phyloP scores from a whole-genome alignment of 1,140 invertebrate genomes.

The Druon quercuslanigerum region DNA sequence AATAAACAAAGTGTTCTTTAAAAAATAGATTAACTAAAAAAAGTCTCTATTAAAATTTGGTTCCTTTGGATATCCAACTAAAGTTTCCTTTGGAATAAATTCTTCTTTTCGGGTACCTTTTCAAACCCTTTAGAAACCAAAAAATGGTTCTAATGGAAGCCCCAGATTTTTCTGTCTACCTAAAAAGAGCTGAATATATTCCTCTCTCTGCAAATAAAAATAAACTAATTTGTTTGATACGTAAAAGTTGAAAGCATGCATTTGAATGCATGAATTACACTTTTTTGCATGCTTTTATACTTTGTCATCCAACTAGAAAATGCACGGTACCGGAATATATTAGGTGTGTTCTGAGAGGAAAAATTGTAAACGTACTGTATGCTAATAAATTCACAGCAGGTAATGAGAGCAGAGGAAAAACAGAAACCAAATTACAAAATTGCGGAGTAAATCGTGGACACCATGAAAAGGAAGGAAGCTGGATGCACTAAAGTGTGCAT shows the following conservation, averaged over 20 bases:
- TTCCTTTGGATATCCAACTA: no score
- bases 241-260: neutral
- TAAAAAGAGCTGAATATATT: no score
- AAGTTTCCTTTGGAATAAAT: no score
- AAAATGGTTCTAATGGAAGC: no score
- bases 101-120: no score
- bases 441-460: slow-evolving; percentile 13
- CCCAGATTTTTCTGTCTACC: no score
- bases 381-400: slow-evolving; percentile 29
- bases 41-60: no score
- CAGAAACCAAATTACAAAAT: slow-evolving; percentile 9
- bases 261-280: neutral
- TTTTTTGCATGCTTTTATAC: slow-evolving; percentile 2
- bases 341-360: slow-evolving; percentile 5
- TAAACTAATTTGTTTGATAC: neutral
- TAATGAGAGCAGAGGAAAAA: slow-evolving; percentile 15
- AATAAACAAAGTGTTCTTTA: no score
- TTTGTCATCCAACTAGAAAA: slow-evolving; percentile 18
- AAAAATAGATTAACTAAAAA: no score
- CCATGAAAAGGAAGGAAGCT: slow-evolving; percentile 7
- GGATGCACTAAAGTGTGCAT: slow-evolving; percentile 18
- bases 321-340: neutral
- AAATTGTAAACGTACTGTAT: slow-evolving; percentile 17
- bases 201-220: neutral
- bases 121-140: no score